A percentile compares a stretch with the other conserved stretches of the same genome.
Conservation (phyloP, 2,888 invertebrate genomes). For the Carterocephalus palaemon region DNA sequence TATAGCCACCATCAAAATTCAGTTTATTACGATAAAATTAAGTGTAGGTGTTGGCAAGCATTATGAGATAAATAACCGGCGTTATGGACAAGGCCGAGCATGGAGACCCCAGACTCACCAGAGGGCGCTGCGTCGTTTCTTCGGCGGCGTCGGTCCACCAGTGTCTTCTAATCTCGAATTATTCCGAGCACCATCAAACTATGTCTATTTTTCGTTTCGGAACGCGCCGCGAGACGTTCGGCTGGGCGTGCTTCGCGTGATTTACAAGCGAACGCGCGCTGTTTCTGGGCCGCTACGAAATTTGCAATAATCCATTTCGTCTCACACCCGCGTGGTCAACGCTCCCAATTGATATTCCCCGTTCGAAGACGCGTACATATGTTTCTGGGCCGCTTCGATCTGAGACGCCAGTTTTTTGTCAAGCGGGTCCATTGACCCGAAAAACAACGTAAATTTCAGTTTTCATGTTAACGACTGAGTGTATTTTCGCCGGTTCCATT, state of each 20-base stretch:
- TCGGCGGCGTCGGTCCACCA: constrained; percentile 51
- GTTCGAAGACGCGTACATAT: constrained; percentile 18
- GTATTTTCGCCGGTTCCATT: not conserved
- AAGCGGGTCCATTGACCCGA: constrained; percentile 12
- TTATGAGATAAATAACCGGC: constrained; percentile 52
- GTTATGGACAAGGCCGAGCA: constrained; percentile 44
- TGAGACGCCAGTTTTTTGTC: constrained; percentile 7
- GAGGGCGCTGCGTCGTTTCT: constrained; percentile 59
- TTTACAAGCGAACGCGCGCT: constrained; percentile 63
- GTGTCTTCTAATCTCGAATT: constrained; percentile 64
- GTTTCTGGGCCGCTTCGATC: constrained; percentile 11
- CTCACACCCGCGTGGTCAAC: constrained; percentile 45
- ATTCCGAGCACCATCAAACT: constrained; percentile 67
- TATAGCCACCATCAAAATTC: constrained; percentile 4
- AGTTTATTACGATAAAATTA: constrained; percentile 8
- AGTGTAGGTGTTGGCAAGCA: constrained; percentile 57
- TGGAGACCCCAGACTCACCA: constrained; percentile 53
- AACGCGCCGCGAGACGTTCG: constrained; percentile 53
- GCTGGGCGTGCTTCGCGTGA: constrained; percentile 60
- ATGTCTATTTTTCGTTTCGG: constrained; percentile 72
- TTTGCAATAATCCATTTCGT: constrained; percentile 45
- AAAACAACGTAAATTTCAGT: constrained; percentile 1
- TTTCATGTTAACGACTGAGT: not conserved
- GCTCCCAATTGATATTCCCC: constrained; percentile 45
- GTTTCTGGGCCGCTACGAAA: constrained; percentile 68